Conservation (phyloP, 1,140 invertebrate species). For the Zaprionus taronus region DNA sequence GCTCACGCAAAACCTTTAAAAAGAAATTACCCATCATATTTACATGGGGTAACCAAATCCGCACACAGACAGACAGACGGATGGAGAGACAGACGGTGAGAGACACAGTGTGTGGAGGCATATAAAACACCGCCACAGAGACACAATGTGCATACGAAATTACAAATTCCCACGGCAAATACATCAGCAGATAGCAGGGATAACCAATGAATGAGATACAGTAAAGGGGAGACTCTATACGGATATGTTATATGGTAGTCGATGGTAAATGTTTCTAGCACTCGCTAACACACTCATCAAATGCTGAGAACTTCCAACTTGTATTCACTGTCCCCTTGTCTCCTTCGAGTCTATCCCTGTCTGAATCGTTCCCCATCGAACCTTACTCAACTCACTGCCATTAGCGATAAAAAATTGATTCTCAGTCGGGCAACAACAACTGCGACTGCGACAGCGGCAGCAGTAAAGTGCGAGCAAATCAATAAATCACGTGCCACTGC, state of each 20-base stretch:
- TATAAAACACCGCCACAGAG: slow-evolving; percentile 31
- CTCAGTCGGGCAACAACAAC: slow-evolving; percentile 19
- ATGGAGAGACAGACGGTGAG: slow-evolving; percentile 23
- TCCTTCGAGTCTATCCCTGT: not conserved
- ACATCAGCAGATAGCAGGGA: slow-evolving; percentile 51
- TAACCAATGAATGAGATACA: not conserved
- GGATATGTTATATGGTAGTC: not conserved
- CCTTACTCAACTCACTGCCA: slow-evolving; percentile 65
- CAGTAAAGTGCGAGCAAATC: slow-evolving; percentile 55
- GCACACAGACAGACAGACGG: slow-evolving; percentile 26
- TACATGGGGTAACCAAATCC: slow-evolving; percentile 63
- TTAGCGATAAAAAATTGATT: slow-evolving; percentile 73
- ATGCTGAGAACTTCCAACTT: slow-evolving; percentile 27
- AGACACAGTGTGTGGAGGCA: slow-evolving; percentile 19
- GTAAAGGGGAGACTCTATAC: slow-evolving; percentile 7
- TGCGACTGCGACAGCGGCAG: not conserved
- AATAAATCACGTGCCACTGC: slow-evolving; percentile 73
- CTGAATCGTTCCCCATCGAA: slow-evolving; percentile 38
- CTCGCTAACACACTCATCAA: slow-evolving; percentile 63
- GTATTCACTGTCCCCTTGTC: not conserved
- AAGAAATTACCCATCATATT: slow-evolving; percentile 80
- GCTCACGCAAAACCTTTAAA: slow-evolving; percentile 76
- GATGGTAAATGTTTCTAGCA: slow-evolving; percentile 62
- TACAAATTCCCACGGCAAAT: slow-evolving; percentile 78
- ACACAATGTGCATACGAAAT: slow-evolving; percentile 78